A percentile compares a stretch with the other conserved stretches of the same genome.
phyloP scores from a whole-genome alignment of 2,113 vertebrate species.

The Etia nguti region DNA sequence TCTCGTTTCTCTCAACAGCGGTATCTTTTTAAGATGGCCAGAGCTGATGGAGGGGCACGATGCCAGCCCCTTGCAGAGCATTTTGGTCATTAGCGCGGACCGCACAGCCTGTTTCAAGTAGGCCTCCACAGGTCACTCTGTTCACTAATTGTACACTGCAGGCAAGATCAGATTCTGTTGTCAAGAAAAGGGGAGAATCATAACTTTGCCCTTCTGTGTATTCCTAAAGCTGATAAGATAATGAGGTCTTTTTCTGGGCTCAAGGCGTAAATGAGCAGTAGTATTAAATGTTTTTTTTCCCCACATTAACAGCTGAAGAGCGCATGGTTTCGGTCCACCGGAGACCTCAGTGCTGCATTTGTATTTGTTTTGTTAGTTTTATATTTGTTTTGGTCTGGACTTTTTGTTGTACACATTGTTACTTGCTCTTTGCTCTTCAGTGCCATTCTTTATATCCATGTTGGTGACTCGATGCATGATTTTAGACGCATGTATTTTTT shows the following conservation, averaged over 20 bases:
- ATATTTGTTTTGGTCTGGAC: background rate
- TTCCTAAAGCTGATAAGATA: slow-evolving; percentile 47
- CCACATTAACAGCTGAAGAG: background rate
- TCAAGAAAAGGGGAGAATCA: slow-evolving; percentile 12
- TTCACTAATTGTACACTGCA: slow-evolving; percentile 50
- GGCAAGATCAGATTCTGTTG: slow-evolving; percentile 32
- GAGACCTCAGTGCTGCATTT: background rate
- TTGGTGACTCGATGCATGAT: background rate
- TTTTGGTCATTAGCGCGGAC: slow-evolving; percentile 44
- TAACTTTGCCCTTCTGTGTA: slow-evolving; percentile 30
- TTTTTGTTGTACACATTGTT: background rate
- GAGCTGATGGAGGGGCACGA: background rate
- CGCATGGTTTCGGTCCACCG: background rate
- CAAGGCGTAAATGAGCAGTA: background rate
- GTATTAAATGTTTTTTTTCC: background rate
- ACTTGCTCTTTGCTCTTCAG: background rate
- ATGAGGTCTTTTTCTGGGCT: slow-evolving; percentile 10
- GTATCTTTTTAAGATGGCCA: slow-evolving; percentile 32
- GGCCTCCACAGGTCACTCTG: slow-evolving; percentile 43
- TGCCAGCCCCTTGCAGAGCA: slow-evolving; percentile 3
- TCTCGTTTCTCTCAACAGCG: slow-evolving; percentile 15
- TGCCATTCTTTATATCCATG: background rate
- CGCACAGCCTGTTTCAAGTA: slow-evolving; percentile 9
- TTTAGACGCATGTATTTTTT: background rate
- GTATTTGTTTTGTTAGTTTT: background rate